These are phyloP conservation scores for Rhadina sibilatrix DNA, from an alignment of 2,113 vertebrate genomes.

Conservation along the genomic window DNA sequence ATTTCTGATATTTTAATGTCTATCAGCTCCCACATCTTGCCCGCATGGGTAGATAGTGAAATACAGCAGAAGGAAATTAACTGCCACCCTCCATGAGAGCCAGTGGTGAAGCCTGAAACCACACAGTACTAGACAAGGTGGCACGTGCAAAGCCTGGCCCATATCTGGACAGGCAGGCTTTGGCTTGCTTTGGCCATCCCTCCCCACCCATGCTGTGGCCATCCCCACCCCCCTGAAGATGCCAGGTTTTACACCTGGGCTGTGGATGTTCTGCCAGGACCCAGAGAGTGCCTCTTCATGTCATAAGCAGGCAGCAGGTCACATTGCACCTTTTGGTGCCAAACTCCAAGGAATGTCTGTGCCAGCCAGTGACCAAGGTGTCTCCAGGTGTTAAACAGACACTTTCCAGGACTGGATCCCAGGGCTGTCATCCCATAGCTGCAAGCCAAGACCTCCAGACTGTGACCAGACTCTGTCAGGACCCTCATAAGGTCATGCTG, in stretches of 20 bases:
- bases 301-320: not conserved
- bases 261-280: not conserved
- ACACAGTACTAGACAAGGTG: not conserved
- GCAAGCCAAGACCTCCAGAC: not conserved
- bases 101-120: not conserved
- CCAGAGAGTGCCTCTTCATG: accelerated
- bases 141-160: not conserved
- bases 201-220: not conserved
- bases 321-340: not conserved
- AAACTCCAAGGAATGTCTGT: not conserved
- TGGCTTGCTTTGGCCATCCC: not conserved
- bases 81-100: accelerated
- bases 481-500: not conserved
- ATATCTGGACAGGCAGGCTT: no score
- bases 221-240: accelerated
- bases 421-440: not conserved
- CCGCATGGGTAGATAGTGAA: not conserved
- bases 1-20: not conserved
- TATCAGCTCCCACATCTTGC: not conserved
- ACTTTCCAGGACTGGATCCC: not conserved
- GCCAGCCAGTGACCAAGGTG: not conserved
- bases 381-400: not conserved
- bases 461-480: not conserved
- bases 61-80: not conserved
- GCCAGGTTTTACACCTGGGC: not conserved